A percentile compares a stretch with the other conserved stretches of the same genome.
phyloP scores from a whole-genome alignment of 2,113 vertebrate genomes.

The Alouatta palliata region DNA sequence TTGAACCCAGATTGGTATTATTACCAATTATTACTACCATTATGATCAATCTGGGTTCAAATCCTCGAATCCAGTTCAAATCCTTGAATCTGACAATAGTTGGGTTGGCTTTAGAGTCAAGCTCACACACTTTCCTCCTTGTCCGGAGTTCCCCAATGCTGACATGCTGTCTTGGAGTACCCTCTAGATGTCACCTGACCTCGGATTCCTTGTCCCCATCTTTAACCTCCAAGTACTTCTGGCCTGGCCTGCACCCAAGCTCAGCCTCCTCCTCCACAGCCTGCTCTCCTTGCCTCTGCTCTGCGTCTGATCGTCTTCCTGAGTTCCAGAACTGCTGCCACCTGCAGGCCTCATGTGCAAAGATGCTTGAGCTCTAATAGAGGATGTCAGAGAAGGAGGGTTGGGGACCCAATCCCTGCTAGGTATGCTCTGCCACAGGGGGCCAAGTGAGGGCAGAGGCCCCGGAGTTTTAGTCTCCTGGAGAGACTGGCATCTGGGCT shows the following conservation, averaged over 20 bases:
- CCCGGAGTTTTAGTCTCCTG: neutral
- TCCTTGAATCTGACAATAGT: too few species aligned
- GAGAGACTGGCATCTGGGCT: neutral
- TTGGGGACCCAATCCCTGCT: neutral
- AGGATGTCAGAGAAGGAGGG: neutral
- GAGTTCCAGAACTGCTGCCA: neutral
- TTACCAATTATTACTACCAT: too few species aligned
- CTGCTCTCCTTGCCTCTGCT: neutral
- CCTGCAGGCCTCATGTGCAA: neutral
- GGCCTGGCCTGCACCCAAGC: neutral
- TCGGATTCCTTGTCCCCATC: too few species aligned
- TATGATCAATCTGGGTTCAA: too few species aligned
- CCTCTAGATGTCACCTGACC: neutral
- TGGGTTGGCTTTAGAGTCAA: neutral
- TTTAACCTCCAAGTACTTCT: neutral
- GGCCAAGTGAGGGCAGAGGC: neutral
- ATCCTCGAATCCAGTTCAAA: too few species aligned
- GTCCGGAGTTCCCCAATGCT: neutral
- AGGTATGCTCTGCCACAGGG: accelerated
- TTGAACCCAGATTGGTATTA: neutral
- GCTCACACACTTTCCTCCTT: too few species aligned
- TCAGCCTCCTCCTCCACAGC: neutral
- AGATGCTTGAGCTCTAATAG: neutral
- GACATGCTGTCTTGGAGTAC: accelerated
- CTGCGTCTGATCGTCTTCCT: neutral